Evolutionary conservation across 1,140 invertebrate genomes (phyloP), one percentile per base, ranked within the genome.

Genomic region (Panonychus citri): DNA sequence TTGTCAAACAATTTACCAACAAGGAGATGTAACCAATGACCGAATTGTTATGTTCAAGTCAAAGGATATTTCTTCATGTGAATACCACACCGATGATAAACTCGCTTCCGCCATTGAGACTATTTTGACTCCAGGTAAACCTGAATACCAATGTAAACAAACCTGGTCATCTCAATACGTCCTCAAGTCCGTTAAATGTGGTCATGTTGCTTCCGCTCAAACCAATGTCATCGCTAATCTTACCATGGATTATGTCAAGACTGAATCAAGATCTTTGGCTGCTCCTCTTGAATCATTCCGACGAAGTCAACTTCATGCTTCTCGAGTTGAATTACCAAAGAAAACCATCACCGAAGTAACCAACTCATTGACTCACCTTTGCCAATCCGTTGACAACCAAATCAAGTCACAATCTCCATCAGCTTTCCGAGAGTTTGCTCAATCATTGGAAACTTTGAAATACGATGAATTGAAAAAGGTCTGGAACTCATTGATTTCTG

Each of bases 1-100:
- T 28, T 59, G 58, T 57, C 13, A 40, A 26, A 59, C 58, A 1
- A 49, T 19, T n/a, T 59, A 59, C 50, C 24, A 56, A 37, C n/a
- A 46, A 7, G 21, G 34, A 26, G 37, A 28, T 24, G 13, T n/a
- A 8, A 46, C 30, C 5, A 34, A 21, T 12, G 26, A 24, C 15
- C 19, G 17, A 8, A 51, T 40, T n/a, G 25, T 42, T 26, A 51
- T 55, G n/a, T 25, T 17, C 1, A 59, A 59, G 27, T n/a, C n/a
- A 4, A 59, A 59, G 27, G 19, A 39, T 25, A 19, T 55, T n/a
- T 26, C 21, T 30, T 56, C 13, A 12, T 59, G 58, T 59, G 15
- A 24, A 46, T 21, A 46, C 21, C 43, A 24, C 10, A 10, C 10
- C n/a, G 21, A 8, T 19, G 43, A 46, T 46, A 21, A n/a, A 46